Evolutionary conservation across 2,797 vertebrate genomes (phyloP), one percentile per base, ranked within the genome.

Genomic region (Kryptopterus vitreolus): DNA sequence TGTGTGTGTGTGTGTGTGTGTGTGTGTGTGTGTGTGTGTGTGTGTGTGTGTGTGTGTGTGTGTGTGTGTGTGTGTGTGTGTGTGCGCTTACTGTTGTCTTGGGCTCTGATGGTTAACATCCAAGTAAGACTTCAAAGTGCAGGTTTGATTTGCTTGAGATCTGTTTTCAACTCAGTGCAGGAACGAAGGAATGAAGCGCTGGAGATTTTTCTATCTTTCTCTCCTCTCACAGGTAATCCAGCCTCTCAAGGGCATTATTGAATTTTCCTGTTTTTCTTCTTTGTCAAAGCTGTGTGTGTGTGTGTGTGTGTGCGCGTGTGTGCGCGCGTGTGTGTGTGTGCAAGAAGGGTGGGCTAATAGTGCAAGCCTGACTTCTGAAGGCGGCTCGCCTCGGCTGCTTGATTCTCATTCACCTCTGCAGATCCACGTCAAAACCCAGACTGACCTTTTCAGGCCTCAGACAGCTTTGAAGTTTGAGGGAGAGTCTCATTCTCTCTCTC

Each of bases 141-240:
- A 90, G 90, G 94, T 93, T 93, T 93, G 94, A 94, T 93, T 92
- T 94, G 90, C 91, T 92, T 93, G 94, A 95, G 91, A 89, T 90
- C 91, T 92, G 92, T 94, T 93, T 94, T 94, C 94, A 90, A 92
- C 93, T 91, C 91, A 91, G 90, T 90, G 72, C 53, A 85, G 90
- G 90, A 91, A 76, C 77, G 77, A 85, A 85, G 90, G 90, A 91
- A 76, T 79, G 77, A 85, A 88, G 91, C 93, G 92, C 92, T 91
- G 89, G 93, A 95, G 92, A 95, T 93, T 94, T 93, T 88, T 89
- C 92, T 91, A 81, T 86, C 86, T 79, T 91, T 88, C 83, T 87
- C 90, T 88, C 89, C 91, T 87, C 81, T 84, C 90, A 85, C 92
- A 93, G 93, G 92, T 95, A 95, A 96, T 95, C 93, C 92, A 87